Evolutionary conservation across 35 echinoderm and acorn worm species (phyloP).

Genomic region (Apostichopus californicus): DNA sequence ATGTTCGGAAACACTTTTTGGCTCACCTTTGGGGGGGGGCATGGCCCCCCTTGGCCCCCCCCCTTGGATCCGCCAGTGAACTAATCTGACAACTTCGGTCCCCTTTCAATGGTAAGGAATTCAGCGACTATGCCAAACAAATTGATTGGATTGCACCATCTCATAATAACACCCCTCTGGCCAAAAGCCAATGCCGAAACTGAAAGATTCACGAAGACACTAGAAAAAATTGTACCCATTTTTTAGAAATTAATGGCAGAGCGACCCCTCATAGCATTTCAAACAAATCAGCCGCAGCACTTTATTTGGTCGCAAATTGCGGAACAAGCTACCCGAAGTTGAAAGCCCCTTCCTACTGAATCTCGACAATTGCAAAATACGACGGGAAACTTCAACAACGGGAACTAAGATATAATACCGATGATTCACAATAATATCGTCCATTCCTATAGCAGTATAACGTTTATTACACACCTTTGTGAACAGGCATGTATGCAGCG

Average conservation of each 20-base stretch:
- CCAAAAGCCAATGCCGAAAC: constrained; percentile 84
- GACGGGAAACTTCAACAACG: too few species aligned
- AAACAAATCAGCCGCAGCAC: constrained; percentile 53
- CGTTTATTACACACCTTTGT: too few species aligned
- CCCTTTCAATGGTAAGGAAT: constrained; percentile 8
- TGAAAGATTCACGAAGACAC: constrained; percentile 70
- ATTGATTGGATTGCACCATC: constrained; percentile 66
- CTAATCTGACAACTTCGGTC: constrained; percentile 18
- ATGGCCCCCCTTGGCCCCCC: too few species aligned
- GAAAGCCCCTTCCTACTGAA: neutral
- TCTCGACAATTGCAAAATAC: too few species aligned
- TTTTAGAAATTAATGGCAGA: constrained; percentile 72
- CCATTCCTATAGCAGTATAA: too few species aligned
- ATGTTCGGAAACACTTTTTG: too few species aligned
- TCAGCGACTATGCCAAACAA: constrained; percentile 54
- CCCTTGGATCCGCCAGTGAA: too few species aligned
- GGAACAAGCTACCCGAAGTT: neutral
- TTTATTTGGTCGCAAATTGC: constrained; percentile 61
- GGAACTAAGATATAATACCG: too few species aligned
- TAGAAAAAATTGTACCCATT: constrained; percentile 62
- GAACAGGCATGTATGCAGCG: too few species aligned
- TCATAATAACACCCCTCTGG: constrained; percentile 46
- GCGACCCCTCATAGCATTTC: constrained; percentile 67
- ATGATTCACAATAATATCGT: too few species aligned
- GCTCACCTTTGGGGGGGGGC: too few species aligned